Evolutionary conservation across 2,113 vertebrate species (phyloP).

Genomic region (Eptesicus fuscus): DNA sequence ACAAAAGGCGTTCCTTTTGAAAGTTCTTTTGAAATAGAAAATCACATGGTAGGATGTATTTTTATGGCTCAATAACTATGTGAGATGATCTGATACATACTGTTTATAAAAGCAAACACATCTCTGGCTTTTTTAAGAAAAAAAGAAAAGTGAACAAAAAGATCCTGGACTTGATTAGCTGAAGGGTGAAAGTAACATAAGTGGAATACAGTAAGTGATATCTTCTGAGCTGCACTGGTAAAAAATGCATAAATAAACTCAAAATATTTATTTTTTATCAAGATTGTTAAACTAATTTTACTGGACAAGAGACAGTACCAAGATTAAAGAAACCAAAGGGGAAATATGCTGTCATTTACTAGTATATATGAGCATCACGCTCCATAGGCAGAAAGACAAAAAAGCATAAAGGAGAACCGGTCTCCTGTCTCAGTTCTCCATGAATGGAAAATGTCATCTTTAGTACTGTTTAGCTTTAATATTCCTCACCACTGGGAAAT

Average conservation of each 20-base stretch:
- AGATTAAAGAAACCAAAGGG: slow-evolving; percentile 9
- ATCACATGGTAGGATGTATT: not conserved
- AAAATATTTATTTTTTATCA: not conserved
- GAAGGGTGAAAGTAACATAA: not conserved
- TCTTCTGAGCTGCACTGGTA: not conserved
- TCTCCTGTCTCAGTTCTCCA: not conserved
- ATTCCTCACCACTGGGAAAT: not conserved
- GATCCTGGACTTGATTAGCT: not conserved
- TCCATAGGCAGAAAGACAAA: not conserved
- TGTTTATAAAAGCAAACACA: not conserved
- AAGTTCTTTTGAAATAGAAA: slow-evolving; percentile 21
- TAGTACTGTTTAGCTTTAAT: not conserved
- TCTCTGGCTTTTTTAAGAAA: not conserved
- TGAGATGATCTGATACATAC: not conserved
- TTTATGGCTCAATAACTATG: not conserved
- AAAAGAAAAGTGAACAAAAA: not conserved
- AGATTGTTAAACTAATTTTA: not conserved
- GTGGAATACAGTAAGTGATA: not conserved
- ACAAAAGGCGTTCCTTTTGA: not conserved
- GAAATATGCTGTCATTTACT: not conserved
- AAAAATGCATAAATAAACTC: not conserved
- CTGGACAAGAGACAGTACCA: not conserved
- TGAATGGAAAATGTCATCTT: not conserved
- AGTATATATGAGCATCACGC: not conserved
- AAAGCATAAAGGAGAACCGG: not conserved